These are phyloP conservation scores for Amiota communis DNA, from an alignment of 2,888 invertebrate species.

Conservation along the genomic window DNA sequence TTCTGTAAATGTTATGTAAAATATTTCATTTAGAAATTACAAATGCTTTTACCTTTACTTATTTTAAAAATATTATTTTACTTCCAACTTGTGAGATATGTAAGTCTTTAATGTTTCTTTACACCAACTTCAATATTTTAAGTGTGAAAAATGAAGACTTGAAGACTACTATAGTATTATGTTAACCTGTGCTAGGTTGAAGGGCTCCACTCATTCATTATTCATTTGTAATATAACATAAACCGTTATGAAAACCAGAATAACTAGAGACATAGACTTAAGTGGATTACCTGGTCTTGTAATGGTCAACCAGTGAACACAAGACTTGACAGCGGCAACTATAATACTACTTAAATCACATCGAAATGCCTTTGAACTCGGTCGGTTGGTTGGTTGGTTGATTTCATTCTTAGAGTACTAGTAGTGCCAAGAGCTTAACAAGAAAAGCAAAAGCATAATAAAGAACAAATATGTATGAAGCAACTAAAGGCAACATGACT, in stretches of 20 bases:
- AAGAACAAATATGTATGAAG: neutral
- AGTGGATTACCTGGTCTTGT: conserved; percentile 11
- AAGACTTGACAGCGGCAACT: neutral
- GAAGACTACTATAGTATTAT: no score
- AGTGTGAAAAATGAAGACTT: neutral
- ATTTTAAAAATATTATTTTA: neutral
- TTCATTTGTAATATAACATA: neutral
- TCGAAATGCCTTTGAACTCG: conserved; percentile 20
- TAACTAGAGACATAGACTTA: conserved; percentile 7
- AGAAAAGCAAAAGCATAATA: conserved; percentile 3
- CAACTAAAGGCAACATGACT: neutral
- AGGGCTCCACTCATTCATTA: neutral
- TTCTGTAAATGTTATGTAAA: neutral
- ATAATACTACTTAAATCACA: conserved; percentile 14
- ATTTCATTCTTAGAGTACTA: no score
- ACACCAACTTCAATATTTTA: no score
- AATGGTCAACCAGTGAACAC: conserved; percentile 15
- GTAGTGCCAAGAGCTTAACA: neutral
- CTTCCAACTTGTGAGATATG: no score
- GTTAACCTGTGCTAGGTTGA: neutral
- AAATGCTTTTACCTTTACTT: neutral
- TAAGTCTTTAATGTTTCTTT: no score
- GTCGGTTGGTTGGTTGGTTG: neutral
- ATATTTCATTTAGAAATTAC: neutral
- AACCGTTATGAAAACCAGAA: neutral